Evolutionary conservation across 2,797 vertebrate species (phyloP), one percentile per base, ranked within the genome.

Genomic region (Pygocentrus nattereri): DNA sequence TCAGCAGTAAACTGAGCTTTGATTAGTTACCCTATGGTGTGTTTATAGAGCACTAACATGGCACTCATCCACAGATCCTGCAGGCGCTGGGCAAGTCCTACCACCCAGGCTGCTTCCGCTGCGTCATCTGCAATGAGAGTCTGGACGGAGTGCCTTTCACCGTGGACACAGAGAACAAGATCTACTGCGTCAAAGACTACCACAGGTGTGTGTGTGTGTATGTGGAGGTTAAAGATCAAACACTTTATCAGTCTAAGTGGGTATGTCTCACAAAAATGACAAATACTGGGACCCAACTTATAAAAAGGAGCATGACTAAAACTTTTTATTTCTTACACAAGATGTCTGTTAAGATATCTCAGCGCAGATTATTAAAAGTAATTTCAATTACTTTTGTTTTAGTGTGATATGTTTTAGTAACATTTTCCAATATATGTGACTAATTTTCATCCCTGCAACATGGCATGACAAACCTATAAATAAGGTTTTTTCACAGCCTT

Each of bases 101-200:
- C 90, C 98, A 99, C 88, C 97, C 98, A 0, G 97, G 96, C 89
- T 99, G 98, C 83, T 99, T 99, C 93, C 97, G 98, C 85, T 99
- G 98, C 0, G 93, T 96, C 86, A 94, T 98, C 91, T 99, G 98
- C 89, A 99, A 98, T 0, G 97, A 98, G 91, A 98, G 97, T 87
- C 92, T 99, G 85, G 97, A 99, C 0, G 98, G 98, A 47, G 98
- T 99, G 52, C 97, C 98, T 1, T 99, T 99, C 93, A 99, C 98
- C 0, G 97, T 99, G 82, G 98, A 98, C 91, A 95, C 96, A 0
- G 97, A 98, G 84, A 98, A 98, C 89, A 98, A 97, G 93, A 98
- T 98, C 90, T 99, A 99, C 94, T 99, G 98, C 80, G 96, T 99
- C 86, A 96, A 95, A 88, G 98, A 99, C 92, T 99, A 99, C 87